phyloP scores from a whole-genome alignment of 2,888 invertebrate genomes.

The Parasteatoda lunata region DNA sequence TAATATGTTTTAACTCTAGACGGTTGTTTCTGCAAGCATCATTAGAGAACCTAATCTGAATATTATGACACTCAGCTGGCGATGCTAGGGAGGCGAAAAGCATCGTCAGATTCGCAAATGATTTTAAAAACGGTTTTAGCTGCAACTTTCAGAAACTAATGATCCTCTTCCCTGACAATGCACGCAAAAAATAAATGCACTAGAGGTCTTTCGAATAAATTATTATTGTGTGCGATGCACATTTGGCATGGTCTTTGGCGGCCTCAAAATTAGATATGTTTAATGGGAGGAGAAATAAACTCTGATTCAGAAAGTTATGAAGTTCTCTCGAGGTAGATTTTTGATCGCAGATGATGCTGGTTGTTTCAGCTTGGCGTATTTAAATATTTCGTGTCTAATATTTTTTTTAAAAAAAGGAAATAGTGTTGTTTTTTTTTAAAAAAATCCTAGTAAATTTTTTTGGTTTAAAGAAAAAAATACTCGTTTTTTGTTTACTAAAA shows the following conservation, averaged over 20 bases:
- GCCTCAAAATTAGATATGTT: too few relatives aligned
- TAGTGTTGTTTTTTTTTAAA: too few relatives aligned
- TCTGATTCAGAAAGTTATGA: too few relatives aligned
- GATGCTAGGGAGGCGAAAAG: constrained; percentile 1
- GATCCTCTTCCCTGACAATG: constrained; percentile 34
- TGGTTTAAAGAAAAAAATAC: too few relatives aligned
- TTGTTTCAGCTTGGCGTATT: too few relatives aligned
- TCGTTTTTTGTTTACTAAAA: too few relatives aligned
- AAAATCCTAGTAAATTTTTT: too few relatives aligned
- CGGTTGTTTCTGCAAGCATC: constrained; percentile 39
- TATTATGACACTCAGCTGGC: constrained; percentile 62
- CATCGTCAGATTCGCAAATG: constrained; percentile 36
- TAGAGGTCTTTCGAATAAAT: constrained; percentile 26
- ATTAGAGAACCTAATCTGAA: constrained; percentile 62
- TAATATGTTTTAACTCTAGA: constrained; percentile 48
- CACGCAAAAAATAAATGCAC: neutral
- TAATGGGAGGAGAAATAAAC: too few relatives aligned
- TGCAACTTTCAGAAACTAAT: constrained; percentile 35
- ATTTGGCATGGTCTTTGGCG: neutral
- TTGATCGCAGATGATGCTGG: too few relatives aligned
- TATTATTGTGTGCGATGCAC: constrained; percentile 11
- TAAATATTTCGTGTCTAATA: too few relatives aligned
- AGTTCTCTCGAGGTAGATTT: too few relatives aligned
- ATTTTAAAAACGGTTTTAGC: constrained; percentile 57
- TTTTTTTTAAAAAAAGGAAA: too few relatives aligned